Base-by-base conservation (phyloP, 2,797 vertebrate species). In the Gymnoscopelus braueri region DNA sequence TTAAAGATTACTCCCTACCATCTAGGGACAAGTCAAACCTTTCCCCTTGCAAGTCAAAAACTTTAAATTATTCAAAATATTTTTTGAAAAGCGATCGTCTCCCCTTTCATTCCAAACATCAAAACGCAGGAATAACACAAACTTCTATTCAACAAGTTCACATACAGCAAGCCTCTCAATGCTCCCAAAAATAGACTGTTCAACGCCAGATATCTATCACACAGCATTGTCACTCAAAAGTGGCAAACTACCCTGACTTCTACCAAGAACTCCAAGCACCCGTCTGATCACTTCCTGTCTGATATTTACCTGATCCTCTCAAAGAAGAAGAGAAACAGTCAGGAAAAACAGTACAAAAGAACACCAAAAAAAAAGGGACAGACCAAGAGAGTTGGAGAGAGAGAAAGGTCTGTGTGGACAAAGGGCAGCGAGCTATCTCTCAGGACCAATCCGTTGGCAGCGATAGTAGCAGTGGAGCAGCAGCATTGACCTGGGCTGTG, bases 401-500 rank as follows among this genome's bases (percentile, higher is more conserved):
- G 3, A 73, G 75, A 78, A 71, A 66, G 67, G 71, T 56, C 49
- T 57, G 11, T n/a, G 23, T 61, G 71, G 63, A 76, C 39, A 87
- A 80, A 81, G 75, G 69, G 62, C 32, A 61, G 47, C 13, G 39
- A 75, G 81, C 89, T 91, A 86, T 93, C 89, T 84, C 84, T 84
- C 86, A 89, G 90, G 91, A 89, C 82, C 88, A 73, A 91, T 93
- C 71, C 65, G 59, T 39, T 79, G 72, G 74, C 69, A 24, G 60
- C 23, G 2, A 23, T 50, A 52, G 66, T 32, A 92, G 92, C 92
- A 65, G 68, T 32, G 2, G 69, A 71, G 69, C 70, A 93, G 92
- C 93, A 94, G 92, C 83, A 89, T 91, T 93, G 95, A 94, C 94
- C 93, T 89, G 93, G 29, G 57, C 90, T 94, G 91, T 58, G 87